Percentiles rank a stretch among this genome's conserved stretches.
phyloP scores from a whole-genome alignment of 2,888 invertebrate species.

The Zele albiditarsus region DNA sequence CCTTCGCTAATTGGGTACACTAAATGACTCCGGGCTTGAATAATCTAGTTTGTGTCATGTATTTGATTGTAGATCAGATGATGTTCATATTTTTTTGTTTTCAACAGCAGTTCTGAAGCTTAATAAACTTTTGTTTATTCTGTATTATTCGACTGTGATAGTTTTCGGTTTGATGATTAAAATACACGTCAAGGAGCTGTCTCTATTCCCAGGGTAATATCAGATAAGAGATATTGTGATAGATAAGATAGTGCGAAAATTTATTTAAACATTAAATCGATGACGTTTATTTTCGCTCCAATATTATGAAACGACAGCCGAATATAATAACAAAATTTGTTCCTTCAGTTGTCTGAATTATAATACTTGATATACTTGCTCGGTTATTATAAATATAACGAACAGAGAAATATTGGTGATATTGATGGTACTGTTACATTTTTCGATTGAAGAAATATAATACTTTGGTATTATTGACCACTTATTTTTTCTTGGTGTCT shows the following conservation, averaged over 20 bases:
- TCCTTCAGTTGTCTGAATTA: too few species aligned
- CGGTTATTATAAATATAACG: background rate
- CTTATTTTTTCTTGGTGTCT: background rate
- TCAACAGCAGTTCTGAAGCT: too few species aligned
- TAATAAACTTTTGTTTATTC: background rate
- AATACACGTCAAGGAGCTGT: background rate
- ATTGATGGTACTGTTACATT: background rate
- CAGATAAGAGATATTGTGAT: background rate
- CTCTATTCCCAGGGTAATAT: background rate
- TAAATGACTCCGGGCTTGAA: too few species aligned
- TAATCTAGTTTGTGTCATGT: too few species aligned
- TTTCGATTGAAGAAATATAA: background rate
- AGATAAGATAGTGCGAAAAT: background rate
- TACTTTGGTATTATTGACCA: constrained; percentile 1
- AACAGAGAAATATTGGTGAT: background rate
- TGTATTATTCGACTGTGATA: background rate
- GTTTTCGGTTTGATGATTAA: background rate
- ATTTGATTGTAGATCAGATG: too few species aligned
- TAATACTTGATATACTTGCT: background rate
- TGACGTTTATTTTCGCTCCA: background rate
- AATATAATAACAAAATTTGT: constrained; percentile 48
- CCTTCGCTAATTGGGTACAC: too few species aligned
- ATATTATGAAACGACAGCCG: constrained; percentile 59
- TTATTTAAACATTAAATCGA: background rate
- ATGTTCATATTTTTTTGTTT: too few species aligned